phyloP scores from a whole-genome alignment of 2,888 invertebrate genomes.

The Parnassius apollo region DNA sequence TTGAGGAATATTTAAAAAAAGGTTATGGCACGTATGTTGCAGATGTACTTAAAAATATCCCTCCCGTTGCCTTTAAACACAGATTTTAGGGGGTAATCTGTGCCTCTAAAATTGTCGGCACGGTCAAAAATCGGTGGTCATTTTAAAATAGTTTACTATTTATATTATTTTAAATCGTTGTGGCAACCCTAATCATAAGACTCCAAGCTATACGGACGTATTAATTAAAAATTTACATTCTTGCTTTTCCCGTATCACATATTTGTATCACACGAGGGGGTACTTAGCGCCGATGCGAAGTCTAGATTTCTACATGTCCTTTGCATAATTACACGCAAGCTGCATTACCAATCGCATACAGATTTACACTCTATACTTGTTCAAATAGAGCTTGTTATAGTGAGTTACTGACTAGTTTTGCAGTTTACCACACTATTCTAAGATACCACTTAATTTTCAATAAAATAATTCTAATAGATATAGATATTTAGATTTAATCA shows the following conservation, averaged over 20 bases:
- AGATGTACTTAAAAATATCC: no score
- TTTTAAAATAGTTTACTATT: no score
- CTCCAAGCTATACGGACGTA: slow-evolving; percentile 1
- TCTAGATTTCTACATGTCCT: slow-evolving; percentile 38
- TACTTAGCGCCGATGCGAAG: slow-evolving; percentile 30
- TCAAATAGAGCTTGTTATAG: neutral
- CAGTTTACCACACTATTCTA: neutral
- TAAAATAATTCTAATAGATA: no score
- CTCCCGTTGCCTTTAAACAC: no score
- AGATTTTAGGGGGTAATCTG: no score
- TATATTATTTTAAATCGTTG: neutral
- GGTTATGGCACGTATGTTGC: no score
- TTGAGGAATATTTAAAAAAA: no score
- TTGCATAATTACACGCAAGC: slow-evolving; percentile 35
- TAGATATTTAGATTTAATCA: no score
- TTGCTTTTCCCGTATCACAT: slow-evolving; percentile 22
- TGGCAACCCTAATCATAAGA: neutral
- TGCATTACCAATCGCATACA: slow-evolving; percentile 16
- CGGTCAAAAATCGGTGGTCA: no score
- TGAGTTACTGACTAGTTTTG: neutral
- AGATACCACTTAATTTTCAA: slow-evolving; percentile 1
- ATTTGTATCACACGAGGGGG: slow-evolving; percentile 25
- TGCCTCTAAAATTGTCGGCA: no score
- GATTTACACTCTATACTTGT: slow-evolving; percentile 23
- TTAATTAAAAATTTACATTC: slow-evolving; percentile 27